Percentiles rank a stretch among this genome's conserved stretches.
Evolutionary conservation across 1,140 invertebrate species (phyloP).

Genomic region (Ceratitis capitata): DNA sequence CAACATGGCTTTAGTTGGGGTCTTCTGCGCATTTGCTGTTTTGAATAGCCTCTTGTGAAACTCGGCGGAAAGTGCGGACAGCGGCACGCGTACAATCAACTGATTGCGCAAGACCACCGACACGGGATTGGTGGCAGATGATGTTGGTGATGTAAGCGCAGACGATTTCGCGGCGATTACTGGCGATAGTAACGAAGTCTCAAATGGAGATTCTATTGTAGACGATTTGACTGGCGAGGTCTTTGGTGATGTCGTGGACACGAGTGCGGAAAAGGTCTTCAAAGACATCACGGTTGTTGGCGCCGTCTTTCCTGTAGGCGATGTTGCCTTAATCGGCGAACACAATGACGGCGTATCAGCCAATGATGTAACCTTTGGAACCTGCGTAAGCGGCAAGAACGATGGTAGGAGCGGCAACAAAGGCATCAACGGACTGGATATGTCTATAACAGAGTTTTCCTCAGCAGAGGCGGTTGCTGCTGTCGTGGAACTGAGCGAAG

Average conservation of each 20-base stretch:
- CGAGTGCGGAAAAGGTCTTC: not conserved
- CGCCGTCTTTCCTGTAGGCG: not conserved
- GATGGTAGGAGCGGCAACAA: not conserved
- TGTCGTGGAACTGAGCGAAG: too few relatives aligned
- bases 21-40: not conserved
- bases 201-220: not conserved
- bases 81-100: constrained; percentile 38
- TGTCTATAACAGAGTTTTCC: not conserved
- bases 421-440: not conserved
- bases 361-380: not conserved
- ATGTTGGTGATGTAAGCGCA: not conserved
- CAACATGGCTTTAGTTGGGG: not conserved
- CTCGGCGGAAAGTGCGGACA: constrained; percentile 29
- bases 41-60: constrained; percentile 2
- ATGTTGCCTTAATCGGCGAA: not conserved
- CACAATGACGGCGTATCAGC: not conserved
- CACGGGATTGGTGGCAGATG: not conserved
- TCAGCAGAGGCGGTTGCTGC: not conserved
- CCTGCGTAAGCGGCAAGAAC: not conserved
- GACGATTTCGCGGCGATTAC: not conserved
- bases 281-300: not conserved
- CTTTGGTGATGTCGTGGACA: not conserved
- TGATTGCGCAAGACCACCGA: constrained; percentile 10
- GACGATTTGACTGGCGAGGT: not conserved
- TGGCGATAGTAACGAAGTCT: not conserved